These are phyloP conservation scores for Drosophila jambulina DNA, from an alignment of 1,140 invertebrate species.

Conservation along the genomic window DNA sequence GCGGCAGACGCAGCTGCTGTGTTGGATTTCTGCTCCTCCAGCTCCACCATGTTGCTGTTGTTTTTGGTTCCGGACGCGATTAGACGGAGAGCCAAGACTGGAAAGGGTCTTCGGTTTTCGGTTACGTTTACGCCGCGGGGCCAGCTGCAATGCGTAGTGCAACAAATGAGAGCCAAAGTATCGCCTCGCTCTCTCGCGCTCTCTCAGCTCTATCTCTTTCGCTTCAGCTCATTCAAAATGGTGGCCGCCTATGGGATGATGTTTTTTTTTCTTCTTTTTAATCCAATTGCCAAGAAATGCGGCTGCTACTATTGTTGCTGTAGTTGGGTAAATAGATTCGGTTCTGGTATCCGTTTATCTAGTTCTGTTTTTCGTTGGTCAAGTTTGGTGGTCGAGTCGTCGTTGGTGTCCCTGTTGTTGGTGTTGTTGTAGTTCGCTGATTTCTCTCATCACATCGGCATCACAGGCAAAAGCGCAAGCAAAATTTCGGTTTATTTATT, in stretches of 20 bases:
- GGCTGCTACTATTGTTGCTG: constrained; percentile 38
- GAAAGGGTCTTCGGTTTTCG: constrained; percentile 44
- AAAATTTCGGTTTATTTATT: constrained; percentile 50
- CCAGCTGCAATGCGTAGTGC: constrained; percentile 61
- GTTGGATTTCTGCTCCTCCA: constrained; percentile 69
- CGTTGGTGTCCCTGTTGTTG: constrained; percentile 38
- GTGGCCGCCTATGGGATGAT: constrained; percentile 67
- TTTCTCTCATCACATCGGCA: constrained; percentile 72
- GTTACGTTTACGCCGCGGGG: constrained; percentile 56
- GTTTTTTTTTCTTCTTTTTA: constrained; percentile 49
- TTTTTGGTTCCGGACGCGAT: constrained; percentile 12
- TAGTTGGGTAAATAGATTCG: constrained; percentile 42
- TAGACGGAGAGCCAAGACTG: constrained; percentile 30
- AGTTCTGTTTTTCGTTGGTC: constrained; percentile 24
- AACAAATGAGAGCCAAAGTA: constrained; percentile 60
- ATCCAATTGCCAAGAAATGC: constrained; percentile 71
- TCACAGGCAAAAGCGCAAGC: constrained; percentile 43
- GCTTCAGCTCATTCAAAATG: constrained; percentile 80
- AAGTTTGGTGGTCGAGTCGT: constrained; percentile 47
- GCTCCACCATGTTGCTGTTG: constrained; percentile 71
- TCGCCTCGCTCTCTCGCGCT: constrained; percentile 44
- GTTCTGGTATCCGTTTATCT: constrained; percentile 30
- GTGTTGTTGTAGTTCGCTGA: constrained; percentile 39
- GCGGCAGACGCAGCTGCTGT: constrained; percentile 47
- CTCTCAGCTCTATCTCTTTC: constrained; percentile 46